A percentile compares a stretch with the other conserved stretches of the same genome.
Conservation (phyloP, 2,113 vertebrate genomes). For the Pagrus major region DNA sequence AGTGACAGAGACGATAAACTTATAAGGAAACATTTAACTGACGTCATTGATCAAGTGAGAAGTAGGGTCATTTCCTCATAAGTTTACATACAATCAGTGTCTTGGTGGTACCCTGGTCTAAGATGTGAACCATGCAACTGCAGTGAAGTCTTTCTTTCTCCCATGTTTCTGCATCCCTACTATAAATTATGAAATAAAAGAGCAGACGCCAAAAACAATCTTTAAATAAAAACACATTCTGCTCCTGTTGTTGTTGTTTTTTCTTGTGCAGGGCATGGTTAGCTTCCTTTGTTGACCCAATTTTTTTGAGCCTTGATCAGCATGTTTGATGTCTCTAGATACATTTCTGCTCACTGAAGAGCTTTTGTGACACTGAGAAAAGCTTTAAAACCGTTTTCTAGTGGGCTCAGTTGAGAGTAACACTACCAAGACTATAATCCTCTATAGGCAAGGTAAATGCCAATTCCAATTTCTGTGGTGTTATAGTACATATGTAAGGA, state of each 20-base stretch:
- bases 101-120: background rate
- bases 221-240: background rate
- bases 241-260: background rate
- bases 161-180: background rate
- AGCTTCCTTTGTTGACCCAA: background rate
- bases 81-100: too few relatives aligned
- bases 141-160: background rate
- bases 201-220: background rate
- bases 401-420: constrained; percentile 7
- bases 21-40: too few relatives aligned
- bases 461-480: background rate
- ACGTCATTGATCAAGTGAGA: too few relatives aligned
- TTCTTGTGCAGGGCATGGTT: background rate
- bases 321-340: background rate
- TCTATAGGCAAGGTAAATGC: constrained; percentile 7
- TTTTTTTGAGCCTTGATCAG: background rate
- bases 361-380: constrained; percentile 8
- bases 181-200: background rate
- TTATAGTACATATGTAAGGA: background rate
- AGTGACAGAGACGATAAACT: too few relatives aligned
- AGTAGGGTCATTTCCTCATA: too few relatives aligned
- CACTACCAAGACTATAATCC: background rate
- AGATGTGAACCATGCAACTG: background rate
- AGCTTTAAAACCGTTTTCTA: background rate
- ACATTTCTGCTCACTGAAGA: background rate